Percentiles rank a stretch among this genome's conserved stretches.
Evolutionary conservation across 1,140 invertebrate species (phyloP).

Genomic region (Hetaerina americana): DNA sequence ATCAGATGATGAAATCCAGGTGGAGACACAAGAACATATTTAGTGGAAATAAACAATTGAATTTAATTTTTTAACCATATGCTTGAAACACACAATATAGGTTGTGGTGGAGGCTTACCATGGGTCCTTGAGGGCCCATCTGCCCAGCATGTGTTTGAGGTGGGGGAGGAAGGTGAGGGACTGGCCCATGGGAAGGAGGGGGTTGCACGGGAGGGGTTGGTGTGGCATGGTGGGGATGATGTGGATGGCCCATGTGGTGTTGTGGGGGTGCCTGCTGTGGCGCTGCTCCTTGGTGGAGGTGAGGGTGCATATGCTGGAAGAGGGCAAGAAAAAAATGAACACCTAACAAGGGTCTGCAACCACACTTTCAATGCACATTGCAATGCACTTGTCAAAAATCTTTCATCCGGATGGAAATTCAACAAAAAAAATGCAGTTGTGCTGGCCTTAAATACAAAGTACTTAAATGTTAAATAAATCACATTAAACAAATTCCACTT

Average conservation of each 20-base stretch:
- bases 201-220: not conserved
- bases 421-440: too few relatives aligned
- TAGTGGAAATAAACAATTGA: too few relatives aligned
- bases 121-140: slow-evolving; percentile 4
- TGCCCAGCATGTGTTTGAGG: slow-evolving; percentile 2
- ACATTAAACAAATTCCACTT: too few relatives aligned
- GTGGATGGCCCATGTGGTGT: not conserved
- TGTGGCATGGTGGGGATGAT: not conserved
- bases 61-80: too few relatives aligned
- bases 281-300: not conserved
- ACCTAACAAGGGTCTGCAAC: not conserved
- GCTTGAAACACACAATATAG: too few relatives aligned
- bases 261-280: not conserved
- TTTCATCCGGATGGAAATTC: too few relatives aligned
- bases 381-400: too few relatives aligned
- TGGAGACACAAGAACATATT: too few relatives aligned
- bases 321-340: not conserved
- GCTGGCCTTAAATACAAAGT: too few relatives aligned
- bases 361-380: too few relatives aligned
- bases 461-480: too few relatives aligned
- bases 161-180: slow-evolving; percentile 2
- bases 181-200: not conserved
- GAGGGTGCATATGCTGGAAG: not conserved
- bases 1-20: too few relatives aligned
- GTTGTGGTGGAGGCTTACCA: not conserved